Evolutionary conservation across 2,888 invertebrate species (phyloP), one percentile per base, ranked within the genome.

Genomic region (Meloe dianella): DNA sequence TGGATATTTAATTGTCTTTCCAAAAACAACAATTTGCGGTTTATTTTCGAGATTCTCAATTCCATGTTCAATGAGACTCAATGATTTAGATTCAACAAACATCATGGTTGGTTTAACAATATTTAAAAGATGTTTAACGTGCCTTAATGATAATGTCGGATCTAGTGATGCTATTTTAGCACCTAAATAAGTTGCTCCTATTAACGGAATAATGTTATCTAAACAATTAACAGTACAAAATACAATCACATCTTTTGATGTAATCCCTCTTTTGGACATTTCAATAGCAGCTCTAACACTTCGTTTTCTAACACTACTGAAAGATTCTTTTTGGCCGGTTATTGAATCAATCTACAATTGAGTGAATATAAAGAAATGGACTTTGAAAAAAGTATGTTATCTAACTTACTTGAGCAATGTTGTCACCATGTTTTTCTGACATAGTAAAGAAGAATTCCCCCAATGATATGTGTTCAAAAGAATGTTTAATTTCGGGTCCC

Each of bases 141-240:
- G 77, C 7, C 61, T 47, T 3, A 63, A 30, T 1, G 75, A 72
- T 47, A 79, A 69, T 0, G 69, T 72, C 0, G 77, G 77, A 64
- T 82, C 79, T n/a, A 81, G 63, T 9, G 76, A 75, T 1, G 77
- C 74, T 0, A 77, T 66, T 35, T 74, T 76, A 7, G 77, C 79
- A 2, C 87, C 87, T 9, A 85, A 78, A 70, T 82, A 86, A 3
- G 85, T 70, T 0, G 84, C 82, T 1, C 86, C 86, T 54, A 86
- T 82, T 60, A 84, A 81, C 0, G 87, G 86, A 29, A 86, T 80
- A 6, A 78, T 77, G 10, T 84, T 74, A 64, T 87, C 82, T 7
- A 85, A 41, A 35, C 85, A 84, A 68, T 84, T 86, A 0, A 82
- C 82, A 5, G 84, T 84, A 80, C 86, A 86, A 0, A 86, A 66